Evolutionary conservation across 2,888 invertebrate species (phyloP).

Genomic region (Papilio gigon): DNA sequence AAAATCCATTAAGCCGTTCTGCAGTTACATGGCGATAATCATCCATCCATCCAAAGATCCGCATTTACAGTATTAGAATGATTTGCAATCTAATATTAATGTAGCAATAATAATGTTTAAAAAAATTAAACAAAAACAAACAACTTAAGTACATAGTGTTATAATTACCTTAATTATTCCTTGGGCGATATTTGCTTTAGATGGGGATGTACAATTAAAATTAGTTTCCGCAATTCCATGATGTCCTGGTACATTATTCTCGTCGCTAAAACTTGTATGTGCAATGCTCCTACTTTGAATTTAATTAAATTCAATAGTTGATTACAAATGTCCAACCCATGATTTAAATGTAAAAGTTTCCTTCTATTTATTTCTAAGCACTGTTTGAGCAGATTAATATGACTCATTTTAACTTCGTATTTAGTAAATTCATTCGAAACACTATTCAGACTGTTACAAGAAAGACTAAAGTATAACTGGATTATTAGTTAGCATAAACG

Average conservation of each 20-base stretch:
- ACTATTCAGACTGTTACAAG: neutral
- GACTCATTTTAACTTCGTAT: constrained; percentile 20
- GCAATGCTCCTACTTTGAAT: constrained; percentile 58
- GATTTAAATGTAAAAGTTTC: constrained; percentile 54
- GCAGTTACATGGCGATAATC: too few species aligned
- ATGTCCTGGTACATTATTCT: constrained; percentile 59
- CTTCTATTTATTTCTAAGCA: constrained; percentile 54
- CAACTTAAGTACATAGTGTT: too few species aligned
- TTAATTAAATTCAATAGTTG: constrained; percentile 57
- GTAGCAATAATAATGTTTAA: too few species aligned
- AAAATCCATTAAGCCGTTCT: too few species aligned
- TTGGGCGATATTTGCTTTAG: constrained; percentile 47
- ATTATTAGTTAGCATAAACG: neutral
- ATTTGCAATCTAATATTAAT: too few species aligned
- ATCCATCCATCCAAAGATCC: too few species aligned
- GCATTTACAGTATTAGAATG: too few species aligned
- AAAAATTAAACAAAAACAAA: too few species aligned
- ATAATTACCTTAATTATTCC: constrained; percentile 18
- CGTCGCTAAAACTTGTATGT: constrained; percentile 59
- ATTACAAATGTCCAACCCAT: constrained; percentile 54
- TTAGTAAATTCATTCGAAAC: neutral
- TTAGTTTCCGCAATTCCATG: constrained; percentile 64
- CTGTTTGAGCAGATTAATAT: constrained; percentile 49
- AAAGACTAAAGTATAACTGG: constrained; percentile 9
- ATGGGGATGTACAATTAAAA: constrained; percentile 58